These are phyloP conservation scores for Vidua chalybeata DNA, from an alignment of 2,113 vertebrate genomes.

Conservation along the genomic window DNA sequence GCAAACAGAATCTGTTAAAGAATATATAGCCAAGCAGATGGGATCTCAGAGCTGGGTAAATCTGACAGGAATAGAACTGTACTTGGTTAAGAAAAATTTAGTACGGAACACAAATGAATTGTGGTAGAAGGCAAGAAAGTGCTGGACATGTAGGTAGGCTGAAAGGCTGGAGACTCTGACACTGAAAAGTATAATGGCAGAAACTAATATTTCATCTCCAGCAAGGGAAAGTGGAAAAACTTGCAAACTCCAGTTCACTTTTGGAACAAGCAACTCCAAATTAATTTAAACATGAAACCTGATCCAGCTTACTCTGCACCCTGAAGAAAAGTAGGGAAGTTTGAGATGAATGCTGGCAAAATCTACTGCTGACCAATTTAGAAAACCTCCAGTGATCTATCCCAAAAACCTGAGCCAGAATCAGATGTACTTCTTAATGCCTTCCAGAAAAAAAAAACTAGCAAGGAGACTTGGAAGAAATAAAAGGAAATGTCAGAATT, in stretches of 20 bases:
- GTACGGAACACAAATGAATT: constrained; percentile 25
- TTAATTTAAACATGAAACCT: constrained; percentile 49
- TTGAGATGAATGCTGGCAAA: constrained; percentile 43
- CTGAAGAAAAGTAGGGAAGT: constrained; percentile 31
- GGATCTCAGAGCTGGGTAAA: constrained; percentile 51
- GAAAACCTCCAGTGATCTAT: constrained; percentile 20
- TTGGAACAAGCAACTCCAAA: constrained; percentile 41
- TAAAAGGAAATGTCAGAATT: background rate
- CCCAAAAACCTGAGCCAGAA: background rate
- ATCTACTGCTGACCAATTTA: constrained; percentile 19
- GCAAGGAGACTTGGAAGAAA: background rate
- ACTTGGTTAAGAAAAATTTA: constrained; percentile 44
- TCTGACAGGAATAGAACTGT: constrained; percentile 57
- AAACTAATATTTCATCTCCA: background rate
- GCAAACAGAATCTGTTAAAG: constrained; percentile 37
- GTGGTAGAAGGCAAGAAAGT: constrained; percentile 27
- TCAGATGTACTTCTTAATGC: background rate
- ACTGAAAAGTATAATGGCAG: background rate
- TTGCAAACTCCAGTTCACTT: background rate
- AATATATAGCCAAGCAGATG: constrained; percentile 54
- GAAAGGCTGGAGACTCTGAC: background rate
- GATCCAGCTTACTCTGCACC: constrained; percentile 20
- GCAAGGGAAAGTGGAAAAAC: constrained; percentile 16
- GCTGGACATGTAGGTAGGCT: background rate
- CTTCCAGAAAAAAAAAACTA: background rate